Base-by-base conservation (phyloP, 2,113 vertebrate genomes). In the Neolamprologus toae region DNA sequence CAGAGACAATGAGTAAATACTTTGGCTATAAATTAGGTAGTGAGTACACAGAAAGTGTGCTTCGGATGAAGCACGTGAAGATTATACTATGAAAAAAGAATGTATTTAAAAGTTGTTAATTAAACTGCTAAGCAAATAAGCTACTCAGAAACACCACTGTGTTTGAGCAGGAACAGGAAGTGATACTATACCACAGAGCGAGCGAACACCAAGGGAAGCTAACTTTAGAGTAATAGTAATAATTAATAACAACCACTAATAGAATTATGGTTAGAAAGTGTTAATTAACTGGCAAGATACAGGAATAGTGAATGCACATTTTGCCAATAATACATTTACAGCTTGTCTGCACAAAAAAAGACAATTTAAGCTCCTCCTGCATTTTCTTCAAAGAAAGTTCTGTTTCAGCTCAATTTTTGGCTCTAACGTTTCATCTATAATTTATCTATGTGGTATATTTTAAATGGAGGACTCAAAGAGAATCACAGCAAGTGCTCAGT, bases 361-460 rank as follows among this genome's bases (percentile, higher is more conserved):
- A 28, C 6, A 73, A 31, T 40, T 59, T 78, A 23, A 78, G 61
- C 31, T 81, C 57, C 66, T 13, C 49, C 73, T 49, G 31, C 61
- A 73, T 73, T 81, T 66, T 87, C 85, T 81, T 47, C 31, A 86
- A 61, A 80, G 17, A 81, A 87, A 86, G 59, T 88, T 68, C 23
- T 61, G 78, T 84, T 92, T 90, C 37, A 78, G 84, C 86, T 91
- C 53, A 85, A 79, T 86, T 88, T 90, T 86, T 87, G 73, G 84
- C 76, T 63, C 71, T 57, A 87, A 93, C 82, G 82, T 81, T 89
- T 53, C 66, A 91, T 94, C 68, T 73, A 95, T 94, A 90, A 94
- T 94, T 94, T 88, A 95, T 89, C 85, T n/a, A 23, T 85, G 82
- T 91, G 89, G 80, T 80, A 89, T 92, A 87, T 94, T 94, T 91